Evolutionary conservation across 2,113 vertebrate species (phyloP).

Genomic region (Calypte anna): DNA sequence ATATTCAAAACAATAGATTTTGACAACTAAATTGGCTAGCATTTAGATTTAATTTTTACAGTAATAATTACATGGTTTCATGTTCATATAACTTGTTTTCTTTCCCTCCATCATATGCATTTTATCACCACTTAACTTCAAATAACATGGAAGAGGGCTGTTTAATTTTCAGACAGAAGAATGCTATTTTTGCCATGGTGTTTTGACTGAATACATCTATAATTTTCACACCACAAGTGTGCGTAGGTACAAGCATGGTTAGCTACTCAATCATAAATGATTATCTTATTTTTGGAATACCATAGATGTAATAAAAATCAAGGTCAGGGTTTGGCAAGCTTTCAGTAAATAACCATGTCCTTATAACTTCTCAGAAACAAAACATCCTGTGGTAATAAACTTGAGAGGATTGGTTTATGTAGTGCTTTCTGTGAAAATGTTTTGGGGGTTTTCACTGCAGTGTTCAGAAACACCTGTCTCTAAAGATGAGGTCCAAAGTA

Average conservation of each 20-base stretch:
- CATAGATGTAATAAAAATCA: slow-evolving; percentile 71
- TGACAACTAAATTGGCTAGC: neutral
- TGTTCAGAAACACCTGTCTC: neutral
- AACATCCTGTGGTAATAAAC: slow-evolving; percentile 11
- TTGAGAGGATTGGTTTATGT: neutral
- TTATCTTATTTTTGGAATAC: slow-evolving; percentile 75
- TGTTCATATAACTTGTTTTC: slow-evolving; percentile 40
- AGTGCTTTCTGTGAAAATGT: neutral
- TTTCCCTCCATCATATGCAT: slow-evolving; percentile 1
- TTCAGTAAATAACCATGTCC: slow-evolving; percentile 49
- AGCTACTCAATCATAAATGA: slow-evolving; percentile 67
- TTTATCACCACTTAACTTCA: slow-evolving; percentile 53
- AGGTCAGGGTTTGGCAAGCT: slow-evolving; percentile 41
- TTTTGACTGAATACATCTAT: slow-evolving; percentile 72
- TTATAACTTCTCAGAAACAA: slow-evolving; percentile 39
- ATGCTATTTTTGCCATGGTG: slow-evolving; percentile 59
- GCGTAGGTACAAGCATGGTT: slow-evolving; percentile 71
- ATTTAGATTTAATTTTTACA: slow-evolving; percentile 8
- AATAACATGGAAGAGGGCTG: slow-evolving; percentile 20
- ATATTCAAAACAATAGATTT: neutral
- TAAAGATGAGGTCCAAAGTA: neutral
- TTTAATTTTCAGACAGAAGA: slow-evolving; percentile 65
- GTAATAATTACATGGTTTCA: slow-evolving; percentile 11
- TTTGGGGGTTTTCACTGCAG: neutral
- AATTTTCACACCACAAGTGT: slow-evolving; percentile 77